Percentiles rank a stretch among this genome's conserved stretches.
These are phyloP conservation scores for Coptodon bakossiorum DNA, from an alignment of 2,113 vertebrate species.

Conservation along the genomic window DNA sequence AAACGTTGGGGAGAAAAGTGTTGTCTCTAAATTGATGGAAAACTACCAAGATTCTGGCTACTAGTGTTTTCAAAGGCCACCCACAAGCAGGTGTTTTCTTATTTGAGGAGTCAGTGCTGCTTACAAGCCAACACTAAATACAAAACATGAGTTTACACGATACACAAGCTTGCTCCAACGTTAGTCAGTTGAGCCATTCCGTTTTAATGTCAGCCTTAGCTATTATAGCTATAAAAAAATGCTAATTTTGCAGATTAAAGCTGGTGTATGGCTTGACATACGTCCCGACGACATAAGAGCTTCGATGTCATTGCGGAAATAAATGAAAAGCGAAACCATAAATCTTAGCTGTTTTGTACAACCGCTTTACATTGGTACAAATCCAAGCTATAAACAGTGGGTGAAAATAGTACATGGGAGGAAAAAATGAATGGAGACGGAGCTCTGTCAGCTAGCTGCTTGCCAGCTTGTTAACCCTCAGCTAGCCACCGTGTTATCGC, in stretches of 20 bases:
- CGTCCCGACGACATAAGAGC: neutral
- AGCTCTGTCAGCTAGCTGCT: neutral
- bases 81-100: neutral
- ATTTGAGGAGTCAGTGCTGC: neutral
- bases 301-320: neutral
- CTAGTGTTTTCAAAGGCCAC: neutral
- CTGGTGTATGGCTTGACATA: neutral
- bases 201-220: neutral
- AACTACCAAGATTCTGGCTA: neutral
- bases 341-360: neutral
- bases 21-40: neutral
- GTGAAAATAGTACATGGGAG: neutral
- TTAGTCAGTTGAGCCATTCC: neutral
- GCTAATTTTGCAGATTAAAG: neutral
- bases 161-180: neutral
- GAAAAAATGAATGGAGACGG: conserved; percentile 29
- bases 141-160: neutral
- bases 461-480: neutral
- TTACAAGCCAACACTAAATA: neutral
- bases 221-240: neutral
- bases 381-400: neutral
- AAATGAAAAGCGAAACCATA: neutral
- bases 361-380: neutral
- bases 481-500: conserved; percentile 4
- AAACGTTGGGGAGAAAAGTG: neutral